Base-by-base conservation (phyloP, 2,797 vertebrate species). In the Brachyalestes nurse region DNA sequence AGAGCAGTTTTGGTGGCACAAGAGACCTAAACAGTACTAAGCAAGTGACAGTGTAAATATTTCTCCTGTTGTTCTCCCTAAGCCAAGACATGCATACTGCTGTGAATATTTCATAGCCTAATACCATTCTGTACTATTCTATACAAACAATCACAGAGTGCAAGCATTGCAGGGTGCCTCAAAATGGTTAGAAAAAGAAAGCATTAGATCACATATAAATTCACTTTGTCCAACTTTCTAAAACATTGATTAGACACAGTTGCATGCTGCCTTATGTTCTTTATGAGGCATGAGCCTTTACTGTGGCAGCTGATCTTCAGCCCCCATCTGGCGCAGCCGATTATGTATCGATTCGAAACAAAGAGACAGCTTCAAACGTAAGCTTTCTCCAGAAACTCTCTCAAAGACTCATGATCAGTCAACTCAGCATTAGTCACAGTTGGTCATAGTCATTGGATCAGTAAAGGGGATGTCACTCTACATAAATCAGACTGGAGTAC, bases 401-500 rank as follows among this genome's bases (percentile, higher is more conserved):
- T 78, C 57, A 58, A 83, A 77, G n/a, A 66, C 21, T 72, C 19
- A 79, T 78, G 78, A 79, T 75, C 38, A 72, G 53, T 75, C 72
- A 79, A 53, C 49, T 62, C 53, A 72, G 23, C 6, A 51, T 79
- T 62, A 75, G 70, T 57, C 19, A 73, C 28, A 25, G 34, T 28
- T 70, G 47, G 13, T 64, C 51, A 38, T 12, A 16, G 74, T 23
- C 23, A n/a, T 10, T 65, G 74, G n/a, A 66, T 75, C 4, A 25
- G 19, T 45, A 57, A 79, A 79, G 53, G 23, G 8, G 47, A 73
- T 14, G 25, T 42, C 19, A 7, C 25, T 38, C n/a, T 25, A 25
- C 19, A 72, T 47, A 61, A 60, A 75, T 79, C 9, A 51, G 9
- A 51, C 10, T 13, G 47, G 3, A 4, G 34, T 58, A 72, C 66